Evolutionary conservation across 1,140 invertebrate species (phyloP).

Genomic region (Anoplophora glabripennis): DNA sequence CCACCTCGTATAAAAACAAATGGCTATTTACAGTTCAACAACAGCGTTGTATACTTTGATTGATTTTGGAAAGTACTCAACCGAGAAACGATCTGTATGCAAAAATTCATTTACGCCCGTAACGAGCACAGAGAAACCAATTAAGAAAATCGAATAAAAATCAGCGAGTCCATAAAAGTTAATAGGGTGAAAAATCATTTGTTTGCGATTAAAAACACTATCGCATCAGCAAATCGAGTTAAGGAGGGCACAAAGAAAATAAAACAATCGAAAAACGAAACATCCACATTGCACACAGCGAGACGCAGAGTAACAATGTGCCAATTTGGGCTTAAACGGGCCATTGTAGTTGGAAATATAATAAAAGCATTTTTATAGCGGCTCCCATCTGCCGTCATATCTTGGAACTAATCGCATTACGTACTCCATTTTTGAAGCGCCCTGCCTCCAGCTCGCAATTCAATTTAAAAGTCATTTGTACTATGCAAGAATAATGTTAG

Average conservation of each 20-base stretch:
- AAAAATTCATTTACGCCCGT: too few relatives aligned
- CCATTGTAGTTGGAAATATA: constrained; percentile 44
- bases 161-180: constrained; percentile 14
- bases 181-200: constrained; percentile 29
- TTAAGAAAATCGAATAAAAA: too few relatives aligned
- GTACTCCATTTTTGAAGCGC: constrained; percentile 48
- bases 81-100: too few relatives aligned
- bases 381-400: constrained; percentile 44
- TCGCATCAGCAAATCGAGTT: constrained; percentile 36
- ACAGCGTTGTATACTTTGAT: too few relatives aligned
- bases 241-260: constrained; percentile 33
- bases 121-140: too few relatives aligned
- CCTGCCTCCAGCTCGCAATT: constrained; percentile 40
- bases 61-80: too few relatives aligned
- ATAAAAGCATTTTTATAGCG: constrained; percentile 45
- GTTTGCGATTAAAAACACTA: constrained; percentile 36
- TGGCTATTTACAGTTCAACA: too few relatives aligned
- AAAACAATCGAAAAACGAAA: constrained; percentile 33
- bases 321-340: constrained; percentile 45
- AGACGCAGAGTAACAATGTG: constrained; percentile 42
- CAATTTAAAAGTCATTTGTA: constrained; percentile 50
- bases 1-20: too few relatives aligned
- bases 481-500: constrained; percentile 46
- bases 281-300: constrained; percentile 23
- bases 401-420: constrained; percentile 47